Base-by-base conservation (phyloP, 2,797 vertebrate genomes). In the Pseudochirops cupreus region DNA sequence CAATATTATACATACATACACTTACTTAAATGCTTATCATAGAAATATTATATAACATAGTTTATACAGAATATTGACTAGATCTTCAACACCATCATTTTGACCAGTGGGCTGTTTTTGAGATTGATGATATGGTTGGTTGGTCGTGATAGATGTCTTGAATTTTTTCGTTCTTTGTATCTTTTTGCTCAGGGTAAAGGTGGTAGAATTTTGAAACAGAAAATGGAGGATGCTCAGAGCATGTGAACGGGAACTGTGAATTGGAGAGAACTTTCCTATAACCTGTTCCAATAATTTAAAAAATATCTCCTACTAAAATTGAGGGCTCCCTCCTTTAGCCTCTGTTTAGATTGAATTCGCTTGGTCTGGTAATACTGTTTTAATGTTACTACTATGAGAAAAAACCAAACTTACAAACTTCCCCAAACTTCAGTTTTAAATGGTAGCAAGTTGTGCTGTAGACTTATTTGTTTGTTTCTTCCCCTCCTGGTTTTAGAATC, bases 401-500 rank as follows among this genome's bases (percentile, higher is more conserved):
- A 90, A 93, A 95, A 92, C 26, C 53, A 53, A 92, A 74, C 95
- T 56, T 67, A 9, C 74, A 92, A 12, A 92, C 13, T 59, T 91
- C 54, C 74, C 74, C n/a, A 7, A 82, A 46, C 39, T 82, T 2
- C 16, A 26, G 39, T 82, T 82, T 82, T 13, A 82, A 18, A 82
- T 11, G 74, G 67, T 46, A 9, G 7, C 9, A 82, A 82, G 52
- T 33, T 91, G 28, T 91, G 52, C 29, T 33, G 52, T 54, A 29
- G 90, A 29, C 50, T 55, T 52, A 91, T 91, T 55, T 91, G 50
- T 91, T 55, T 52, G 54, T 91, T 18, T 55, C 3, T 52, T 90
- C 54, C 28, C 28, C 96, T 95, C 95, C 26, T 95, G 13, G 2
- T 96, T 97, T 93, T 97, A 99, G 99, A 99, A 99, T 98, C 99